phyloP scores from a whole-genome alignment of 2,888 invertebrate genomes.

The Latrodectus hesperus region DNA sequence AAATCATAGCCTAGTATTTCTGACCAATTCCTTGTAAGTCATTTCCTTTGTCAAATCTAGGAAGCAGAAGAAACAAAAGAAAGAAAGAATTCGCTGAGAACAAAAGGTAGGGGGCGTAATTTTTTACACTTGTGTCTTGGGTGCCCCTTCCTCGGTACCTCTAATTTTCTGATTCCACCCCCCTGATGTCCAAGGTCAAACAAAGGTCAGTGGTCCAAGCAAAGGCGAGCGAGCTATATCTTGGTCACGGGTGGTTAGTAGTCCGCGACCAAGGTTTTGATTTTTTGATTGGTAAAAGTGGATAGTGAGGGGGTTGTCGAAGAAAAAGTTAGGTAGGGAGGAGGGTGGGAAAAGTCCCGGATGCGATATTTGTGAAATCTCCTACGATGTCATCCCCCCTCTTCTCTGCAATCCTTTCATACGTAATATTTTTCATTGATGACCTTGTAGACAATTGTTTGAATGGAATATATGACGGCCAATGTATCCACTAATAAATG shows the following conservation, averaged over 20 bases:
- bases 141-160: slow-evolving; percentile 15
- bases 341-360: slow-evolving; percentile 39
- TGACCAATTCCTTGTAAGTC: slow-evolving; percentile 32
- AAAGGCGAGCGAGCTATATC: slow-evolving; percentile 46
- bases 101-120: slow-evolving; percentile 57
- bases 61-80: slow-evolving; percentile 2
- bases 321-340: slow-evolving; percentile 6
- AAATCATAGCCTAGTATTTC: slow-evolving; percentile 60
- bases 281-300: slow-evolving; percentile 65
- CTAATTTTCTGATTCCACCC: slow-evolving; percentile 44
- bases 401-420: slow-evolving; percentile 22
- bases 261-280: slow-evolving; percentile 57
- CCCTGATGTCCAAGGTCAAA: slow-evolving; percentile 49
- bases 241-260: slow-evolving; percentile 50
- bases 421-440: slow-evolving; percentile 44
- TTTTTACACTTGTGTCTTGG: slow-evolving; percentile 44
- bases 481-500: slow-evolving; percentile 5
- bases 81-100: slow-evolving; percentile 23
- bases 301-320: slow-evolving; percentile 32
- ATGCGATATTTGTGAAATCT: slow-evolving; percentile 53
- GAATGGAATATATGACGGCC: slow-evolving; percentile 26
- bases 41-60: slow-evolving; percentile 39
- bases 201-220: slow-evolving; percentile 64
- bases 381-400: slow-evolving; percentile 23
- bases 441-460: slow-evolving; percentile 55